Evolutionary conservation across 2,113 vertebrate genomes (phyloP).

Genomic region (Centropristis striata): DNA sequence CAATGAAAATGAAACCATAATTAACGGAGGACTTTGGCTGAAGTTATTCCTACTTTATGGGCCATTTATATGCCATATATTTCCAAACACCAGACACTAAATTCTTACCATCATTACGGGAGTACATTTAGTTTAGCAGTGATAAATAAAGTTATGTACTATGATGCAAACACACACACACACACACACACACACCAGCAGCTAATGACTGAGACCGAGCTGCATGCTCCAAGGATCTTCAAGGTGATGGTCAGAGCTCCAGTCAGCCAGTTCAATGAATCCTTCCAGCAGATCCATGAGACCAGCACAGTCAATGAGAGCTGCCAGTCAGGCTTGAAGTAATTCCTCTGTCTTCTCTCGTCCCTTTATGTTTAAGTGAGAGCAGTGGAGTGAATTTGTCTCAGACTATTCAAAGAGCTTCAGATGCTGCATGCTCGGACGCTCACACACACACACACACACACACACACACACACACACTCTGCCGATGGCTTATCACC

Average conservation of each 20-base stretch:
- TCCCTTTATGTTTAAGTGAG: conserved; percentile 44
- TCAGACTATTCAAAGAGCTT: conserved; percentile 40
- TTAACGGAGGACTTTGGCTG: too few species aligned
- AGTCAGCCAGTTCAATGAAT: conserved; percentile 49
- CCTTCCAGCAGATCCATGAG: conserved; percentile 29
- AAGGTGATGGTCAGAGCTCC: conserved; percentile 45
- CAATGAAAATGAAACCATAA: too few species aligned
- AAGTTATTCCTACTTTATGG: too few species aligned
- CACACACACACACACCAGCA: background rate
- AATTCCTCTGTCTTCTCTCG: conserved; percentile 42
- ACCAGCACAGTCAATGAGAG: conserved; percentile 43
- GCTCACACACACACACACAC: conserved; percentile 24
- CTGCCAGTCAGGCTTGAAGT: conserved; percentile 57
- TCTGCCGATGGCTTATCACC: conserved; percentile 56
- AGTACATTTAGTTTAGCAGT: background rate
- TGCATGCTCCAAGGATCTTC: conserved; percentile 26
- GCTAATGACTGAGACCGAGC: background rate
- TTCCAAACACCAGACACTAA: background rate
- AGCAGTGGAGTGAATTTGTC: conserved; percentile 42
- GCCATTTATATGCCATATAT: too few species aligned
- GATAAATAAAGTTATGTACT: conserved; percentile 11
- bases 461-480: conserved; percentile 26
- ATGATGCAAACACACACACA: background rate
- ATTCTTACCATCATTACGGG: background rate
- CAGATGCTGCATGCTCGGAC: conserved; percentile 35